A percentile compares a stretch with the other conserved stretches of the same genome.
Conservation (phyloP, 2,113 vertebrate species). For the Numenius arquata region DNA sequence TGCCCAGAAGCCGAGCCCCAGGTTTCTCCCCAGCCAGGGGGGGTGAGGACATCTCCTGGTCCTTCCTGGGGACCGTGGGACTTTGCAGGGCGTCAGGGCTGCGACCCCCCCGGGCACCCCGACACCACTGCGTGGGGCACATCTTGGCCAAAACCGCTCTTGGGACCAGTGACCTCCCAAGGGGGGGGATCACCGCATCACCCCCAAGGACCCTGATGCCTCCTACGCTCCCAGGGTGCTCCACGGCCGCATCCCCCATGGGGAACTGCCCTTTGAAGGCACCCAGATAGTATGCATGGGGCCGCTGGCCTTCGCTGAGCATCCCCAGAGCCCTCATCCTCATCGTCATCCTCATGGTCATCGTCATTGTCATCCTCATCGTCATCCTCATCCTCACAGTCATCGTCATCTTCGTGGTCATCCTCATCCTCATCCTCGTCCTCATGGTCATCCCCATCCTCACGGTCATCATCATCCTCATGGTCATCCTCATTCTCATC, state of each 20-base stretch:
- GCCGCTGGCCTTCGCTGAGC: not conserved
- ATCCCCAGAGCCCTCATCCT: not conserved
- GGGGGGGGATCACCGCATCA: rapidly evolving
- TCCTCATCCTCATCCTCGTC: not conserved
- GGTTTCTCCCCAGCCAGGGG: not conserved
- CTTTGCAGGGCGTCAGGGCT: rapidly evolving
- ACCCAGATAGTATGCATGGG: rapidly evolving
- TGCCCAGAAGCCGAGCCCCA: not conserved
- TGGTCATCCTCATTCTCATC: no score
- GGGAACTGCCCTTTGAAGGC: not conserved
- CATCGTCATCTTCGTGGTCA: no score
- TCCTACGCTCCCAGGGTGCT: rapidly evolving
- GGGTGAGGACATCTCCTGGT: not conserved
- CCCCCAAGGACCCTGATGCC: rapidly evolving
- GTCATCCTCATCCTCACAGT: not conserved
- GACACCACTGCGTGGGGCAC: rapidly evolving
- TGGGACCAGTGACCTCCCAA: rapidly evolving
- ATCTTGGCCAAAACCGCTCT: rapidly evolving
- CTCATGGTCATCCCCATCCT: not conserved
- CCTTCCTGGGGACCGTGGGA: not conserved
- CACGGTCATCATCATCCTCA: not conserved
- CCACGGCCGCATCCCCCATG: rapidly evolving
- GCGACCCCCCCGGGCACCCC: not conserved
- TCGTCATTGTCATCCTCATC: no score
- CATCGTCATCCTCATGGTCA: not conserved